Evolutionary conservation across 2,797 vertebrate genomes (phyloP).

Genomic region (Xenops minutus): DNA sequence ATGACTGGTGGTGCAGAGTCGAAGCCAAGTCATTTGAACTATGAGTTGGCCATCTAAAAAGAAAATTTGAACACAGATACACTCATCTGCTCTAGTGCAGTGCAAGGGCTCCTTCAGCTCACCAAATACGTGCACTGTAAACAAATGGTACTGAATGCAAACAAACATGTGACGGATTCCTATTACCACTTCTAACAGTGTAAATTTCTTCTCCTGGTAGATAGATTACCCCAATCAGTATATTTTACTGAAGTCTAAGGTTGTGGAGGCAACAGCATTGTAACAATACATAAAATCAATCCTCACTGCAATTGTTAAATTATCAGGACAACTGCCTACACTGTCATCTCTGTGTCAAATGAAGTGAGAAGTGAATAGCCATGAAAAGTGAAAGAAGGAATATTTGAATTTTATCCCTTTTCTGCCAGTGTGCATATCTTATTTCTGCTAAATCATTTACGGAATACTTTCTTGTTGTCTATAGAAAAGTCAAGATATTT

Average conservation of each 20-base stretch:
- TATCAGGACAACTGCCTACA: slow-evolving; percentile 4
- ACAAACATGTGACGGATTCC: accelerated
- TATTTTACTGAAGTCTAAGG: not conserved
- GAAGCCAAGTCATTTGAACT: not conserved
- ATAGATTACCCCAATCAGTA: not conserved
- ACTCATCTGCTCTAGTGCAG: accelerated
- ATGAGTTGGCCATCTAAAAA: not conserved
- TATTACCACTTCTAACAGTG: not conserved
- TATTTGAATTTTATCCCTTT: not conserved
- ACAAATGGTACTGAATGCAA: not conserved
- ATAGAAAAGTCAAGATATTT: not conserved
- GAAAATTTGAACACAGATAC: not conserved
- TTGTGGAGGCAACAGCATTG: not conserved
- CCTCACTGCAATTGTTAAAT: slow-evolving; percentile 14
- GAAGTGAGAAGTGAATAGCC: not conserved
- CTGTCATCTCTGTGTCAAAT: not conserved
- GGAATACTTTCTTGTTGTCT: not conserved
- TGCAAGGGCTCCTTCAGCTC: not conserved
- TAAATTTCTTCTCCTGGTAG: not conserved
- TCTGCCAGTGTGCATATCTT: not conserved
- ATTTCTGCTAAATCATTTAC: slow-evolving; percentile 4
- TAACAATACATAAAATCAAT: slow-evolving; percentile 17
- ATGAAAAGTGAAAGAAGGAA: not conserved
- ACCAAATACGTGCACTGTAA: not conserved
- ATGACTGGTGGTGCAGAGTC: not conserved